Base-by-base conservation (phyloP, 2,888 invertebrate species). In the Limulus polyphemus region DNA sequence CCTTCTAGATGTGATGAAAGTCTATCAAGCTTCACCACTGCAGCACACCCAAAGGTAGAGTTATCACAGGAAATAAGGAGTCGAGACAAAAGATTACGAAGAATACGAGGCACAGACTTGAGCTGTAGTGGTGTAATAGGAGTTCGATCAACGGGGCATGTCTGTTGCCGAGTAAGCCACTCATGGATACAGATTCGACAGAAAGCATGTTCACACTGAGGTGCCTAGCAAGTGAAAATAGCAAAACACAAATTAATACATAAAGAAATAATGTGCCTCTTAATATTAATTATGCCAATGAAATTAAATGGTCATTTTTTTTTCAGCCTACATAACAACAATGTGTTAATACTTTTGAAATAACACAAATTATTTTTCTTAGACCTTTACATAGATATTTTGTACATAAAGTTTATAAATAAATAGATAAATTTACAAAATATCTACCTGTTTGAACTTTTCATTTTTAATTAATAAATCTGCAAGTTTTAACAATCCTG, bases 161-260 rank as follows among this genome's bases (percentile, higher is more conserved):
- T 93, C 16, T 90, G 91, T 76, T 94, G 93, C 58, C 90, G 83
- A 68, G 88, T 87, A 69, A 95, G 84, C 95, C 95, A 97, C 78
- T 94, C 92, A 66, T 88, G 88, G 72, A 97, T 97, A 77, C 95
- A 97, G 58, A 84, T 84, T 72, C 73, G 84, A 77, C 95, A 97
- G 79, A 95, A 97, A 62, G 94, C 93, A 80, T 97, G 95, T 76
- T 97, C 95, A 78, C 95, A 97, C 72, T 86, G 85, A 58, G 92
- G 92, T 60, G 94, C 93, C 93, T 92, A 62, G 50, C 74, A 63
- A 58, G 62, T 47, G n/a, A 14, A 14, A 51, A 51, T n/a, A 32
- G 32, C 32, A 51, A 9, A 51, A 51, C 9, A 51, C 9, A 14
- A n/a, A 51, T 51, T n/a, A 51, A n/a, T n/a, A 1, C 7, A 10